Conservation (phyloP, 1,140 invertebrate genomes). For the Lethocerus indicus region DNA sequence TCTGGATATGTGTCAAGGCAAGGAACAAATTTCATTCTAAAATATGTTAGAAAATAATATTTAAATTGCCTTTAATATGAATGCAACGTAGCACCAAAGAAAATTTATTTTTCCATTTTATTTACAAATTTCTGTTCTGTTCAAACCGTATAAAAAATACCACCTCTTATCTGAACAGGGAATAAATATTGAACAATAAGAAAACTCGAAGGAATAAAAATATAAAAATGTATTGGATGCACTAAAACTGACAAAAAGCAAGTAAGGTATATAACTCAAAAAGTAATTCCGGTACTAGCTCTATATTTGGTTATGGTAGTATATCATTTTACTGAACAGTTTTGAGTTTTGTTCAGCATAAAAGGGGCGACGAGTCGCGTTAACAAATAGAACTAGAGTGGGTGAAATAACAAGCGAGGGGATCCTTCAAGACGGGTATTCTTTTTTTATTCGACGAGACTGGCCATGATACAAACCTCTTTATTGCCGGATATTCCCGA, state of each 20-base stretch:
- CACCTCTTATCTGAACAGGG: not conserved
- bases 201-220: not conserved
- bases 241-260: no score
- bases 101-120: no score
- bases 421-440: conserved; percentile 1
- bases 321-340: not conserved
- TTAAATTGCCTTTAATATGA: conserved; percentile 12
- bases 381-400: conserved; percentile 11
- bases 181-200: not conserved
- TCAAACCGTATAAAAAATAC: no score
- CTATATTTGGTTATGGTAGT: not conserved
- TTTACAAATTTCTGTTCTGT: no score
- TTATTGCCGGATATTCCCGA: conserved; percentile 81
- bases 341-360: conserved; percentile 1
- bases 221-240: not conserved
- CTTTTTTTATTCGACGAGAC: conserved; percentile 6
- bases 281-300: no score
- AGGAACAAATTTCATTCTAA: no score
- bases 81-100: not conserved
- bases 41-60: conserved; percentile 5
- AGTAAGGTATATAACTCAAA: no score
- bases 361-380: not conserved
- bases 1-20: no score
- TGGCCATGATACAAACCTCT: conserved; percentile 44
- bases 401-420: conserved; percentile 14